Percentiles rank a stretch among this genome's conserved stretches.
Conservation (phyloP, 1,140 invertebrate genomes). For the Drosophila malerkotliana region DNA sequence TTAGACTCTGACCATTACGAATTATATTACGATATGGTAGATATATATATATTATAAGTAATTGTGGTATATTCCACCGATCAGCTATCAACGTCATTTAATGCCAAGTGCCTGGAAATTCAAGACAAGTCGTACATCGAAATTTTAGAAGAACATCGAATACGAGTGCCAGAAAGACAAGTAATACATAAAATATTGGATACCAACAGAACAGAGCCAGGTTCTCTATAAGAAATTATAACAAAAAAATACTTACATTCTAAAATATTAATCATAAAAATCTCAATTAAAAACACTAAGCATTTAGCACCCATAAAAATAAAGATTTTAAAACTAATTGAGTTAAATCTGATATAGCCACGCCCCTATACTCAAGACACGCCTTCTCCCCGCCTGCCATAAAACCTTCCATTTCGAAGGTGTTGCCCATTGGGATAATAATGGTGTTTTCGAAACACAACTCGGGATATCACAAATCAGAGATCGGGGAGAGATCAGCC, state of each 20-base stretch:
- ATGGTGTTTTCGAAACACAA: background rate
- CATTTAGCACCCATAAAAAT: background rate
- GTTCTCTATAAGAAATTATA: too few relatives aligned
- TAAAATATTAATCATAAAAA: background rate
- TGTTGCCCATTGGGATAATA: background rate
- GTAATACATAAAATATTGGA: background rate
- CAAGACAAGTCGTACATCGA: slow-evolving; percentile 17
- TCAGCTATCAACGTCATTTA: slow-evolving; percentile 13
- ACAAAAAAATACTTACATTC: background rate
- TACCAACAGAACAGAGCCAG: too few relatives aligned
- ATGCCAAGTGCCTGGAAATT: slow-evolving; percentile 15
- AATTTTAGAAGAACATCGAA: slow-evolving; percentile 34
- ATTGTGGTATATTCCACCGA: background rate
- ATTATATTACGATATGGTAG: background rate
- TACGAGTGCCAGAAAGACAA: slow-evolving; percentile 37
- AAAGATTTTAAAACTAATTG: background rate
- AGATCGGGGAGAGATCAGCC: too few relatives aligned
- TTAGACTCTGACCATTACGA: slow-evolving; percentile 39
- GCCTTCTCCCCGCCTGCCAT: background rate
- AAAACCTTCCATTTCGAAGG: background rate
- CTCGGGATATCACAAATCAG: background rate
- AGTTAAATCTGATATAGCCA: background rate
- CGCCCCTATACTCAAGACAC: background rate
- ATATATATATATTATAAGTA: background rate
- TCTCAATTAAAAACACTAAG: too few relatives aligned